Conservation (phyloP, 1,140 invertebrate species). For the Caenorhabditis briggsae region DNA sequence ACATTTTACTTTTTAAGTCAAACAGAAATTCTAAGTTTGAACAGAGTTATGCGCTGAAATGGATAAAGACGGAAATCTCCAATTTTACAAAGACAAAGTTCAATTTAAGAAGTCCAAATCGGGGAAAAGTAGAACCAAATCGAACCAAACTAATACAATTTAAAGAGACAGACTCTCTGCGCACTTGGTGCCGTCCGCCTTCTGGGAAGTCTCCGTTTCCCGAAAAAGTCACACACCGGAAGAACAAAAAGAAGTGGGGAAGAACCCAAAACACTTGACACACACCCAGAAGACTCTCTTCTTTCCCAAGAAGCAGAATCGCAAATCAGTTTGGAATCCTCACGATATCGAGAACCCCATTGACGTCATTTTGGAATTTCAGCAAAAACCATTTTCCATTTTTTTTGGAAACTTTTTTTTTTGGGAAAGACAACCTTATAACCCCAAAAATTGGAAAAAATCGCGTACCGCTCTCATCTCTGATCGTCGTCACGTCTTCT, state of each 20-base stretch:
- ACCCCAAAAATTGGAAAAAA: neutral
- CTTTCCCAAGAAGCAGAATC: neutral
- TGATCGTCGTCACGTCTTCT: no score
- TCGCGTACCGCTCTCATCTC: constrained; percentile 44
- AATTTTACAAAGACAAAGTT: no score
- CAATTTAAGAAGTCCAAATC: neutral
- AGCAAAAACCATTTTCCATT: neutral
- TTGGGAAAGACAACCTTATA: neutral
- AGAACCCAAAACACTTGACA: constrained; percentile 12
- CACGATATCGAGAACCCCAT: neutral
- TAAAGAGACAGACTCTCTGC: neutral
- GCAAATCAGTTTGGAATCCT: neutral
- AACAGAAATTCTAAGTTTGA: no score
- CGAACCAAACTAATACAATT: constrained; percentile 22
- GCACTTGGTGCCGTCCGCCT: no score
- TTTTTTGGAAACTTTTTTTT: neutral
- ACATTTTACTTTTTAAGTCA: no score
- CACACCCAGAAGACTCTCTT: neutral
- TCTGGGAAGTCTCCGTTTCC: neutral
- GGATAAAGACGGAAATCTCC: no score
- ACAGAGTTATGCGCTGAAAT: no score
- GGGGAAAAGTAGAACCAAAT: neutral
- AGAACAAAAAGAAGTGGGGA: neutral
- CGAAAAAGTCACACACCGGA: neutral
- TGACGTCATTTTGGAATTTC: neutral